phyloP scores from a whole-genome alignment of 2,113 vertebrate genomes.

The Axis porcinus region DNA sequence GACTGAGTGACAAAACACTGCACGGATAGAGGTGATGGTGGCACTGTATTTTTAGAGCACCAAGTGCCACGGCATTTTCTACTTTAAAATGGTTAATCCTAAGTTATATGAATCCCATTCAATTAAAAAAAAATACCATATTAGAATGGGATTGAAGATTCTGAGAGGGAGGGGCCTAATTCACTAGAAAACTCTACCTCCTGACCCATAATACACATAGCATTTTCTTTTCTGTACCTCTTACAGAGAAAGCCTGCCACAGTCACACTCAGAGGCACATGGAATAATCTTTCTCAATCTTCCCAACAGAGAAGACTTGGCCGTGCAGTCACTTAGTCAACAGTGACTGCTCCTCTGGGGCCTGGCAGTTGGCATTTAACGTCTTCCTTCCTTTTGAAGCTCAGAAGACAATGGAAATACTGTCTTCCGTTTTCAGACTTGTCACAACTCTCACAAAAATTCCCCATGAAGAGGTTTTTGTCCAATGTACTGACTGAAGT shows the following conservation, averaged over 20 bases:
- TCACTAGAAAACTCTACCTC: background rate
- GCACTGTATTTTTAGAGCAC: background rate
- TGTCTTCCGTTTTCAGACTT: slow-evolving; percentile 47
- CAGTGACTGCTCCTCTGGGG: background rate
- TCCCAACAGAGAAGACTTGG: background rate
- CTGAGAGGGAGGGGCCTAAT: background rate
- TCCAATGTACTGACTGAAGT: slow-evolving; percentile 46
- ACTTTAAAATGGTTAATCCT: background rate
- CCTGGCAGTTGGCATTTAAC: slow-evolving; percentile 26
- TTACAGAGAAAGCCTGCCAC: background rate
- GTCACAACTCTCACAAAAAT: slow-evolving; percentile 24
- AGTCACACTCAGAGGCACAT: background rate
- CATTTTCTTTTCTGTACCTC: background rate
- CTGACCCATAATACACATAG: background rate
- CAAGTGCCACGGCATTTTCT: background rate
- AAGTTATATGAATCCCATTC: background rate
- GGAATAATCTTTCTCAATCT: background rate
- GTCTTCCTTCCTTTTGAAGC: slow-evolving; percentile 45
- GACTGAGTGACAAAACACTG: background rate
- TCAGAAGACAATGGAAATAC: slow-evolving; percentile 53
- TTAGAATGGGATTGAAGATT: background rate
- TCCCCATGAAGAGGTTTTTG: background rate
- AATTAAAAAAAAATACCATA: background rate
- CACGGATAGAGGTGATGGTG: background rate
- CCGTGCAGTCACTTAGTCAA: background rate